A percentile compares a stretch with the other conserved stretches of the same genome.
Conservation (phyloP, 2,797 vertebrate genomes). For the Gallinago stenura region DNA sequence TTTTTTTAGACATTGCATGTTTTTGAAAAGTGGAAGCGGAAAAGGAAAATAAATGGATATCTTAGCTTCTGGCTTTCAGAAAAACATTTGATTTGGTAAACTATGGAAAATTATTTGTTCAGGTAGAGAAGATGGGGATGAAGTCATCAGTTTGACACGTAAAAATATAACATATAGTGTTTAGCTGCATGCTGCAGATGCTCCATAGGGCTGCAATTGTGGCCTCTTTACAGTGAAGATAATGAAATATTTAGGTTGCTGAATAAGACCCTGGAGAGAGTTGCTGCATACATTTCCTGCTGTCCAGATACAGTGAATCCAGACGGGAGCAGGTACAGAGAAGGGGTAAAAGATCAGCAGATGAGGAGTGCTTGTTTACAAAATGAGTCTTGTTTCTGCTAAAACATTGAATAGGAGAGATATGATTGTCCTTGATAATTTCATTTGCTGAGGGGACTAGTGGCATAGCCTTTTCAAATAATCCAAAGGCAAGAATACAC, state of each 20-base stretch:
- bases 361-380: background rate
- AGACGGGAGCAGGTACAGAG: background rate
- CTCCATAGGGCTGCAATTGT: background rate
- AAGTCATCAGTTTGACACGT: background rate
- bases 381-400: background rate
- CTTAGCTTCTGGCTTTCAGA: background rate
- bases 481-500: background rate
- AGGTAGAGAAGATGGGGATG: background rate
- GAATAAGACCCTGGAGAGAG: background rate
- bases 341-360: background rate
- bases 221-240: background rate
- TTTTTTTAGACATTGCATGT: background rate
- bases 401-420: background rate
- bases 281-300: background rate
- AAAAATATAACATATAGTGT: background rate
- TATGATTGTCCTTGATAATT: background rate
- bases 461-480: background rate
- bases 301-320: background rate
- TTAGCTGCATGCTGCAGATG: background rate
- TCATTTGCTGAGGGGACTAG: background rate
- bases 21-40: accelerated
- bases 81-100: background rate
- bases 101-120: background rate
- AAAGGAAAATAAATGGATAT: background rate
- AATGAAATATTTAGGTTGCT: background rate